These are phyloP conservation scores for Zosterops borbonicus DNA, from an alignment of 2,113 vertebrate genomes.

Conservation along the genomic window DNA sequence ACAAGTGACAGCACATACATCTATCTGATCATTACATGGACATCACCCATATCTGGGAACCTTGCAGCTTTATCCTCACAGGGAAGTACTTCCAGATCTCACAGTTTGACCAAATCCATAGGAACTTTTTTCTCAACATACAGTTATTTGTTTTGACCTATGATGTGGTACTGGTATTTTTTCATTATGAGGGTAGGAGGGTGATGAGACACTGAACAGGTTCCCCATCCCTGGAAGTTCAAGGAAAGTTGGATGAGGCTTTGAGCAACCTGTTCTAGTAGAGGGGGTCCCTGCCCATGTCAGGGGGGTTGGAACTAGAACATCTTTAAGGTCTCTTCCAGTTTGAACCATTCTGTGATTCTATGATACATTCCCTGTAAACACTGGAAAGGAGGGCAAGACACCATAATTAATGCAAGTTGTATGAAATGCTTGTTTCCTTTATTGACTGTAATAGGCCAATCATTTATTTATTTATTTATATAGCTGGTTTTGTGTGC, in stretches of 20 bases:
- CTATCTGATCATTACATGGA: not conserved
- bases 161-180: not conserved
- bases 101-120: not conserved
- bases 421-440: not conserved
- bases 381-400: not conserved
- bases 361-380: not conserved
- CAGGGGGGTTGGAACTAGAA: not conserved
- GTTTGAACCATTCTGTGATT: not conserved
- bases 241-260: not conserved
- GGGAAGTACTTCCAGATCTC: not conserved
- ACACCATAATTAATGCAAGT: not conserved
- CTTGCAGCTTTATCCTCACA: not conserved
- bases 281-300: not conserved
- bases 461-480: not conserved
- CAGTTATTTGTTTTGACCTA: not conserved
- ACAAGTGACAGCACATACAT: not conserved
- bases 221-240: not conserved
- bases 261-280: not conserved
- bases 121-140: not conserved
- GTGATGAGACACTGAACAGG: not conserved
- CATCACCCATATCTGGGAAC: not conserved
- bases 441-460: not conserved
- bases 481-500: not conserved
- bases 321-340: not conserved
- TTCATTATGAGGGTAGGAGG: not conserved